These are phyloP conservation scores for Cyrtodaria siliqua DNA, from an alignment of 2,888 invertebrate species.

Conservation along the genomic window DNA sequence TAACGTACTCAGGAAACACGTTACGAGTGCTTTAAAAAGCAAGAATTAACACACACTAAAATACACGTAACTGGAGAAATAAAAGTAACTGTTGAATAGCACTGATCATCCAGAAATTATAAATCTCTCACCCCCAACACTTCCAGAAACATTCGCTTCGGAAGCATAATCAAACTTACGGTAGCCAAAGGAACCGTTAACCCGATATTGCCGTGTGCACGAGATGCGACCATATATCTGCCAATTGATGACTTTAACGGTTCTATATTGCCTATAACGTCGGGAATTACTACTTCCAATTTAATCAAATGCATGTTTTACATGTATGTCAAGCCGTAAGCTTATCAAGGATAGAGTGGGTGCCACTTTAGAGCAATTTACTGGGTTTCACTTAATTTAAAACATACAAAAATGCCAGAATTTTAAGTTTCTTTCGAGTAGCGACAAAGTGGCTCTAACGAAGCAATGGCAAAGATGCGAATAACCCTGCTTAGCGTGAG, in stretches of 20 bases:
- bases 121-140: background rate
- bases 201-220: background rate
- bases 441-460: slow-evolving; percentile 32
- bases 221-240: slow-evolving; percentile 18
- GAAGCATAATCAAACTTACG: background rate
- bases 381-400: slow-evolving; percentile 45
- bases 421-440: slow-evolving; percentile 44
- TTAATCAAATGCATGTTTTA: slow-evolving; percentile 15
- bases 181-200: slow-evolving; percentile 2
- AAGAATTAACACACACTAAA: too few relatives aligned
- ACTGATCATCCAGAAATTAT: background rate
- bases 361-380: slow-evolving; percentile 30
- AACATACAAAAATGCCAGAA: slow-evolving; percentile 53
- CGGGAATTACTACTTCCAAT: slow-evolving; percentile 5
- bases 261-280: background rate
- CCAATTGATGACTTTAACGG: background rate
- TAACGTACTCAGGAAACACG: too few relatives aligned
- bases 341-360: background rate
- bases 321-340: slow-evolving; percentile 3
- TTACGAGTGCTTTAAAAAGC: too few relatives aligned
- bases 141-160: background rate
- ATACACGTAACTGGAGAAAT: background rate
- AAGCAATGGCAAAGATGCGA: too few relatives aligned
- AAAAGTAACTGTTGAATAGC: background rate
- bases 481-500: background rate